Conservation (phyloP, 2,888 invertebrate genomes). For the Altica lythri region DNA sequence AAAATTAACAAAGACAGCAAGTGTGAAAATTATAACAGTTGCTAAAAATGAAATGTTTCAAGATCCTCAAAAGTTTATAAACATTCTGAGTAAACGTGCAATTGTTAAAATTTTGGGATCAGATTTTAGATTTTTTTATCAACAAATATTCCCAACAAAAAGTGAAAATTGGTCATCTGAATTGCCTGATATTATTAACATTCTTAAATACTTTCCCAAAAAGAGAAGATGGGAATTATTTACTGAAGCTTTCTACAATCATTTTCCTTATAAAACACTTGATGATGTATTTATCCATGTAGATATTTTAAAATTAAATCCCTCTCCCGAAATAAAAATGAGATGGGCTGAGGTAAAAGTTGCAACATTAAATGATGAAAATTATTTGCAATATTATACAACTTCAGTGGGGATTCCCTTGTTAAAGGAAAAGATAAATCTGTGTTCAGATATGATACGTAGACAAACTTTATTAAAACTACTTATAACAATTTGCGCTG, state of each 20-base stretch:
- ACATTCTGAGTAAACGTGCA: slow-evolving; percentile 15
- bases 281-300: background rate
- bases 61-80: slow-evolving; percentile 15
- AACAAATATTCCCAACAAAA: slow-evolving; percentile 23
- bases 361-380: slow-evolving; percentile 21
- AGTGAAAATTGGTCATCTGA: too few relatives aligned
- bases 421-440: slow-evolving; percentile 34
- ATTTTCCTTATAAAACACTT: slow-evolving; percentile 16
- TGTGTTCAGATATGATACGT: slow-evolving; percentile 32
- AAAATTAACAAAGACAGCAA: slow-evolving; percentile 25
- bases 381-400: slow-evolving; percentile 27
- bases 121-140: slow-evolving; percentile 21
- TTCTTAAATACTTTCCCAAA: slow-evolving; percentile 25
- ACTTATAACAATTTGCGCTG: slow-evolving; percentile 29
- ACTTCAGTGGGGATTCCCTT: slow-evolving; percentile 26
- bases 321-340: slow-evolving; percentile 13
- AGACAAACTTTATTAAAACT: slow-evolving; percentile 21
- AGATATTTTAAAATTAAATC: slow-evolving; percentile 9
- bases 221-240: slow-evolving; percentile 28
- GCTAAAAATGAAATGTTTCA: slow-evolving; percentile 19
- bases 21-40: slow-evolving; percentile 15
- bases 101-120: slow-evolving; percentile 17
- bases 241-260: slow-evolving; percentile 15
- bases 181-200: too few relatives aligned
- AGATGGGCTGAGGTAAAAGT: slow-evolving; percentile 30